Conservation (phyloP, 2,888 invertebrate species). For the Pseudolycoriella hygida region DNA sequence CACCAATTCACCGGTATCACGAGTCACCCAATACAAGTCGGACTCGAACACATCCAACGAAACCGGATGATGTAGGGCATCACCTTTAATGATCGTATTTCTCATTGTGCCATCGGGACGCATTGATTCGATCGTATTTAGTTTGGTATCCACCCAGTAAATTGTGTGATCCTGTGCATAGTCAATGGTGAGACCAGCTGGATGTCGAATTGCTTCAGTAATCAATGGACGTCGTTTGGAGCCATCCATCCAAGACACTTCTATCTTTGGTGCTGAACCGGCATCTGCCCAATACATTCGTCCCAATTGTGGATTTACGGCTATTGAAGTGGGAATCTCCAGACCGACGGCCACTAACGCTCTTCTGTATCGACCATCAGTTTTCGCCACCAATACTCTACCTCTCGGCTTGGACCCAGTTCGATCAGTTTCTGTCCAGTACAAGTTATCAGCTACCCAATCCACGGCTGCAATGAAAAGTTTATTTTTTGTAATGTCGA, state of each 20-base stretch:
- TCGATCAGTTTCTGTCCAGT: constrained; percentile 78
- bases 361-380: constrained; percentile 76
- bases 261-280: constrained; percentile 81
- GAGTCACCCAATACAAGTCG: constrained; percentile 82
- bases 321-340: constrained; percentile 77
- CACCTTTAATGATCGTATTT: constrained; percentile 54
- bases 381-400: constrained; percentile 69
- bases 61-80: constrained; percentile 56
- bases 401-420: constrained; percentile 58
- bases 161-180: constrained; percentile 74
- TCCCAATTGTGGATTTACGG: constrained; percentile 70
- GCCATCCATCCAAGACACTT: constrained; percentile 94
- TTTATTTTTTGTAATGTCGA: too few relatives aligned
- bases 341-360: constrained; percentile 62
- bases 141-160: constrained; percentile 92
- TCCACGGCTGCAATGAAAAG: constrained; percentile 69
- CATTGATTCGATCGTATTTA: constrained; percentile 77
- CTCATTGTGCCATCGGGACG: constrained; percentile 63
- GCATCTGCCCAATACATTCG: constrained; percentile 89
- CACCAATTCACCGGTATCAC: constrained; percentile 70
- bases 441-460: constrained; percentile 84
- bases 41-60: constrained; percentile 90
- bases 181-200: constrained; percentile 81
- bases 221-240: constrained; percentile 67
- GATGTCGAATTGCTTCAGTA: constrained; percentile 65